Base-by-base conservation (phyloP, 2,888 invertebrate genomes). In the Drosophila niveifrons region DNA sequence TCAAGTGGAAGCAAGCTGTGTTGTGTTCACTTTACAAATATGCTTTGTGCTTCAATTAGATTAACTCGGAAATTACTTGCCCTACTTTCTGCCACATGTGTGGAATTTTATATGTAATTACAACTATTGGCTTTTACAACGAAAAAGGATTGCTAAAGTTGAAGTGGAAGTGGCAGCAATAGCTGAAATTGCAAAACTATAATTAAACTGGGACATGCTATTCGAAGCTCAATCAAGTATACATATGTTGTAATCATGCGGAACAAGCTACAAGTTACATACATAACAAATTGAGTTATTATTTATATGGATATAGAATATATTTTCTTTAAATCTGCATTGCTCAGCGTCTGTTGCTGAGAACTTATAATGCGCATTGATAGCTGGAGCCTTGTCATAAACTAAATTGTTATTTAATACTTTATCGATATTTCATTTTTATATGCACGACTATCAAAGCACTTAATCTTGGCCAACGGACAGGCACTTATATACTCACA, bases 351-450 rank as follows among this genome's bases (percentile, higher is more conserved):
- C 15, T 53, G 44, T 34, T 29, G 36, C 31, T 31, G 61, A 23
- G 61, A 23, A 18, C 53, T 55, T 58, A 9, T 55, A 55, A 61
- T 44, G 51, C 41, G 47, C 31, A 29, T 15, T 46, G 83, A 75
- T 66, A 64, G 73, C 48, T 41, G 1, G 15, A 69, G 64, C 52
- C 59, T 64, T 71, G 88, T 72, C 85, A 76, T 85, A 82, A 87
- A 87, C 80, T 80, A 84, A 85, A 85, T 82, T 87, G 88, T 85
- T 85, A 84, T 84, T 84, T 85, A 87, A 85, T 85, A 85, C 82
- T 87, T 85, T 80, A 85, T 87, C 85, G 85, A 87, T 88, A 84
- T 85, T 87, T 85, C 85, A 85, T 88, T 87, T 85, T 85, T 82
- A 85, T 85, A 85, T 87, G 85, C 82, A 84, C 72, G 88, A 82